Evolutionary conservation across 1,140 invertebrate genomes (phyloP), one percentile per base, ranked within the genome.

Genomic region (Helicoverpa zea): DNA sequence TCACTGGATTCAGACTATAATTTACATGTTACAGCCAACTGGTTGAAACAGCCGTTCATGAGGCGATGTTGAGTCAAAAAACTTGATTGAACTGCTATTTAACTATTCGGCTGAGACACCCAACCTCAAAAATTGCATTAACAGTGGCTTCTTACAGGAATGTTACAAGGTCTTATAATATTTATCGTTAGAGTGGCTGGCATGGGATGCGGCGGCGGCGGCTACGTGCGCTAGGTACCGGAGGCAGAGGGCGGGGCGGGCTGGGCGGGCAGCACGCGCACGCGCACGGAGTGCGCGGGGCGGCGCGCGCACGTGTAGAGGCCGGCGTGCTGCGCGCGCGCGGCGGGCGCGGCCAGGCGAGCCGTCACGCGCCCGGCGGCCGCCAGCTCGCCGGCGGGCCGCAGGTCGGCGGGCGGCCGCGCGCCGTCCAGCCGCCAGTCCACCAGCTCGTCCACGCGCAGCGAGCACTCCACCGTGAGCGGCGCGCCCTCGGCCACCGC

Each of bases 291-390:
- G 59, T 16, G 98, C 72, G 97, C 95, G 96, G 95, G 97, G 72
- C 98, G n/a, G 72, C 84, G 85, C 86, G 87, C 83, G 88, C 87
- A 98, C 99, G 18, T 64, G 74, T 54, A 99, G 98, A 81, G 72
- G 83, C 81, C 56, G 72, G 66, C 49, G 66, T 63, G 68, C 43
- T 56, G 23, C 84, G 84, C 87, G 82, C 91, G 89, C 78, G 82
- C 85, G 88, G 87, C 52, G 68, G 72, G 63, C 83, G 66, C 84
- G 75, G 12, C 13, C n/a, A n/a, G 79, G 59, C 82, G 64, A 52
- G 79, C 84, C 23, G 63, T 49, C 10, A 75, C 70, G 49, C 83
- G 56, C 79, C 83, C 70, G 68, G 18, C 82, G 52, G 59, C 86
- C 35, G 72, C 72, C 70, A 29, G 80, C 68, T 52, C 63, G 73